Evolutionary conservation across 2,113 vertebrate species (phyloP).

Genomic region (Nyctibius bracteatus): DNA sequence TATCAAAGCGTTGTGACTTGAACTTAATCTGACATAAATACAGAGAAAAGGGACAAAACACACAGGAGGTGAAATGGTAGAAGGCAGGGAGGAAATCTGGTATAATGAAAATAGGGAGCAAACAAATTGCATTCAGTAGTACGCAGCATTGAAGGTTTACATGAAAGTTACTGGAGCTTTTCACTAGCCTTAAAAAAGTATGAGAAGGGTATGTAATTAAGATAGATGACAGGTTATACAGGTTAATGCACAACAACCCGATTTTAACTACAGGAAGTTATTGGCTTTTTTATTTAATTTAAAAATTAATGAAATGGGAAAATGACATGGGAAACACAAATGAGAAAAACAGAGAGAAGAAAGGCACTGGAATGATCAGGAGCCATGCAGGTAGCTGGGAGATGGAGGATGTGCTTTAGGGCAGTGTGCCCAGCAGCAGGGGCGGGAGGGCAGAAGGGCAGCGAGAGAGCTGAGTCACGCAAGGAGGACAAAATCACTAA

Average conservation of each 20-base stretch:
- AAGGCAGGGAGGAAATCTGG: not conserved
- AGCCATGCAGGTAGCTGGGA: not conserved
- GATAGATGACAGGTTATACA: not conserved
- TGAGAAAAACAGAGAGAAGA: not conserved
- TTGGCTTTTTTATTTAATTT: not conserved
- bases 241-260: not conserved
- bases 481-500: not conserved
- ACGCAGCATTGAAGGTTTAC: not conserved
- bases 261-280: not conserved
- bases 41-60: not conserved
- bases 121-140: not conserved
- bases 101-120: not conserved
- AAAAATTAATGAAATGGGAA: conserved; percentile 3
- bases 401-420: not conserved
- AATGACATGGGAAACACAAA: not conserved
- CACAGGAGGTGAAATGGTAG: not conserved
- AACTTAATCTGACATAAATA: not conserved
- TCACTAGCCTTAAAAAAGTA: not conserved
- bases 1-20: not conserved
- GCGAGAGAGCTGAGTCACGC: fast-evolving
- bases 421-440: fast-evolving
- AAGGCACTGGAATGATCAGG: not conserved
- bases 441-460: not conserved
- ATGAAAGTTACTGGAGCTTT: not conserved
- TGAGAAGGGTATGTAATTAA: not conserved